Evolutionary conservation across 2,888 invertebrate genomes (phyloP).

Genomic region (Lepidonotus clava): DNA sequence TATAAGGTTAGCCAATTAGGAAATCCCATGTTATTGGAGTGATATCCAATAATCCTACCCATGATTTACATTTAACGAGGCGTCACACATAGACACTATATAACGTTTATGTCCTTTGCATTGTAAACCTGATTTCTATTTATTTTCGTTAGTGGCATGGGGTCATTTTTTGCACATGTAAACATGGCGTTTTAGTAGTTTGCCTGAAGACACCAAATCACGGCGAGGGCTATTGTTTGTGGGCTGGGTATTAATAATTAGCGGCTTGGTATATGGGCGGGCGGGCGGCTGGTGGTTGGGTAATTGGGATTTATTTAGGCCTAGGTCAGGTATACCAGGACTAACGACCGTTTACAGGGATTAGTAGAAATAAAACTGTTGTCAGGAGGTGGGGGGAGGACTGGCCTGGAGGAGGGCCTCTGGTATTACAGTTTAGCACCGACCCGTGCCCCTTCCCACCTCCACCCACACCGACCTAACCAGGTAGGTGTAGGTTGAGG

Average conservation of each 20-base stretch:
- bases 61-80: too few species aligned
- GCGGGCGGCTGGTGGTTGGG: neutral
- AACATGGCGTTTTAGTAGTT: neutral
- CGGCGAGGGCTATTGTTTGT: neutral
- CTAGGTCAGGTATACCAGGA: slow-evolving; percentile 5
- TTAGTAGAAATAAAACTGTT: slow-evolving; percentile 52
- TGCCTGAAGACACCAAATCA: slow-evolving; percentile 13
- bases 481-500: neutral
- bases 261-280: neutral
- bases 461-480: neutral
- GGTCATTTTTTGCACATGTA: neutral
- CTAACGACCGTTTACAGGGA: slow-evolving; percentile 16
- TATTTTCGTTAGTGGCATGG: too few species aligned
- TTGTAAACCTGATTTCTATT: too few species aligned
- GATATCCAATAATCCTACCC: too few species aligned
- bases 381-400: neutral
- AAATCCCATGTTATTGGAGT: too few species aligned
- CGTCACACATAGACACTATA: too few species aligned
- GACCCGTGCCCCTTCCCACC: neutral
- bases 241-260: slow-evolving; percentile 32
- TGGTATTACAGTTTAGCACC: too few species aligned
- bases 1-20: too few species aligned
- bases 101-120: too few species aligned
- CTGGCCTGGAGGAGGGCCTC: neutral
- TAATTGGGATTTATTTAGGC: slow-evolving; percentile 30